Evolutionary conservation across 2,888 invertebrate species (phyloP).

Genomic region (Calameuta pallipes): DNA sequence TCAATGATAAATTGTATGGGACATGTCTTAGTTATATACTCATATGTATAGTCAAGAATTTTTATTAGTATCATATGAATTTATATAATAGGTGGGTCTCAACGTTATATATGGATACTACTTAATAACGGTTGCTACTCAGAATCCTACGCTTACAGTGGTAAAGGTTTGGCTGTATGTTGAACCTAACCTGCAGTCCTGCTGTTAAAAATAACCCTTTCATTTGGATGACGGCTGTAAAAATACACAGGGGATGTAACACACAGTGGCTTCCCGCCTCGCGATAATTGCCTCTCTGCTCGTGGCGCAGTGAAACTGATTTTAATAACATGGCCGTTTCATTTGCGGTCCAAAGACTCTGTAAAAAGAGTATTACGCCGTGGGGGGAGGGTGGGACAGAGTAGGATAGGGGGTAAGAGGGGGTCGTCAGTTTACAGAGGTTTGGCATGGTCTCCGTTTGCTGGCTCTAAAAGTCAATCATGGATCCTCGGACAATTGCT

Average conservation of each 20-base stretch:
- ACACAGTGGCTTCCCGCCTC: constrained; percentile 26
- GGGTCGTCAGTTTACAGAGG: not conserved
- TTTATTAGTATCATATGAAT: not conserved
- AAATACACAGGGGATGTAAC: constrained; percentile 26
- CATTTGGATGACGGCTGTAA: constrained; percentile 21
- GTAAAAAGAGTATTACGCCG: not conserved
- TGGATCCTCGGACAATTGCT: not conserved
- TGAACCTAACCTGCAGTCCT: constrained; percentile 4
- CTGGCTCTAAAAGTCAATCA: not conserved
- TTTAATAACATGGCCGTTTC: constrained; percentile 26
- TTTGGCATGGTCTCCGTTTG: not conserved
- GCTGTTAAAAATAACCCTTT: constrained; percentile 12
- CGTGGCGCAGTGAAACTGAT: constrained; percentile 21
- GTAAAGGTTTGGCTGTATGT: not conserved
- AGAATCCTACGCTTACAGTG: not conserved
- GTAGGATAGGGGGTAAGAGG: not conserved
- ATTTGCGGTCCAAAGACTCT: constrained; percentile 1
- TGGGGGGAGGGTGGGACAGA: not conserved
- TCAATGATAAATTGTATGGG: not conserved
- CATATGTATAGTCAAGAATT: not conserved
- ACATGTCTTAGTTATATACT: not conserved
- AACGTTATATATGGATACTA: not conserved
- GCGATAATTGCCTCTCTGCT: constrained; percentile 24
- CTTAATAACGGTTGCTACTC: not conserved
- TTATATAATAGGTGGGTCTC: not conserved